Base-by-base conservation (phyloP, 2,888 invertebrate genomes). In the Lithophane socia region DNA sequence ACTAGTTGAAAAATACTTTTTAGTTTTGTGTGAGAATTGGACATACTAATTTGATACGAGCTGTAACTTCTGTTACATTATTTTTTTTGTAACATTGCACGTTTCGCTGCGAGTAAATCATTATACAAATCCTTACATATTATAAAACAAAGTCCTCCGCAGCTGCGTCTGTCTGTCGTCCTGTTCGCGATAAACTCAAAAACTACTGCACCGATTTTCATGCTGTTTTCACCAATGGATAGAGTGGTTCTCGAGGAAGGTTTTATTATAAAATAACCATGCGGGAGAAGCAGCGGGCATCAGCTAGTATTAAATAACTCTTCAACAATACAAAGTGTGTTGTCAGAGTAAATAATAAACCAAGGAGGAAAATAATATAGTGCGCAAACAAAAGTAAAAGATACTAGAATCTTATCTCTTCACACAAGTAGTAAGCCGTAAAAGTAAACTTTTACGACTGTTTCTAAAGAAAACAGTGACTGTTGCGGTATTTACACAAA, bases 401-500 rank as follows among this genome's bases (percentile, higher is more conserved):
- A 75, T 64, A 79, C 71, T 77, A 80, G 65, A 66, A 75, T 63
- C 74, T 86, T 87, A 87, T 87, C 86, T 82, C 64, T 72, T 79
- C 82, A 79, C 82, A 78, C 79, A 79, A 87, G 80, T 82, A 80
- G 86, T 80, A 74, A 77, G 80, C 69, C 82, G 80, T 82, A 82
- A 80, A 81, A 80, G 70, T 86, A 73, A 78, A 87, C 75, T 79
- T 86, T 87, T 84, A 87, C 76, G 87, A 79, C 73, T 80, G 71
- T 84, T 87, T 80, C 80, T 78, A 78, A 86, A 87, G 82, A 77
- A 80, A 86, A 87, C 78, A 70, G 79, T 75, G 67, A 70, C 68
- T 82, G 74, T 76, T 69, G 75, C 66, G 74, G 77, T 76, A 73
- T 82, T 80, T 73, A 87, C 77, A 80, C 75, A 65, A 63, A 79